Evolutionary conservation across 2,888 invertebrate genomes (phyloP).

Genomic region (Smittia aterrima): DNA sequence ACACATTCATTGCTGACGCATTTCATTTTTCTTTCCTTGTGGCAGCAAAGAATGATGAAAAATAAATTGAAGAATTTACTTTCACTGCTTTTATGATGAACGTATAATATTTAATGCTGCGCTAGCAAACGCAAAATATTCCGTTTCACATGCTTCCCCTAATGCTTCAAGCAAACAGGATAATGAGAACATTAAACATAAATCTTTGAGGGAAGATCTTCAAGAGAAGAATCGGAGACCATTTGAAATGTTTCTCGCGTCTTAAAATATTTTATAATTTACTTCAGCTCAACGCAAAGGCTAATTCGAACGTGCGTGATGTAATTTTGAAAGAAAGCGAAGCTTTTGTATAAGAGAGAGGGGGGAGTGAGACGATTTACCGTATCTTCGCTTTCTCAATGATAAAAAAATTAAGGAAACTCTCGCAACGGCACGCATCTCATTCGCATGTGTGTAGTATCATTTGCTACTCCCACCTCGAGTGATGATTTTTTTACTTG

Average conservation of each 20-base stretch:
- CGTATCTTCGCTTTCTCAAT: background rate
- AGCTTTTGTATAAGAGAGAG: background rate
- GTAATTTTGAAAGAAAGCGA: conserved; percentile 9
- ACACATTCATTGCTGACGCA: too few species aligned
- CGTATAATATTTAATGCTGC: background rate
- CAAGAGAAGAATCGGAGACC: background rate
- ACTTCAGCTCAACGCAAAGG: background rate
- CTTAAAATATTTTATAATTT: conserved; percentile 28
- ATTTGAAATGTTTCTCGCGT: too few species aligned
- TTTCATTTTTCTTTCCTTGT: too few species aligned
- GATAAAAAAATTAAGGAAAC: background rate
- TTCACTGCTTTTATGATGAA: conserved; percentile 18
- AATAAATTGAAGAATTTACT: conserved; percentile 22
- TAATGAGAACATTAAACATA: conserved; percentile 36
- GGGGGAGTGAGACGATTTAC: background rate
- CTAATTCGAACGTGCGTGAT: conserved; percentile 34
- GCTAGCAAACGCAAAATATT: background rate
- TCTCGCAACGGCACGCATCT: background rate
- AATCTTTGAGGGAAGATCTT: background rate
- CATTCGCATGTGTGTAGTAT: background rate
- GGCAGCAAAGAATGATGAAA: background rate
- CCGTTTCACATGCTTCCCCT: background rate
- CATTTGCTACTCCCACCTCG: background rate
- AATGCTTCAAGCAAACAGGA: background rate
- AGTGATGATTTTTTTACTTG: background rate